Evolutionary conservation across 2,888 invertebrate genomes (phyloP), one percentile per base, ranked within the genome.

Genomic region (Agrotis puta): DNA sequence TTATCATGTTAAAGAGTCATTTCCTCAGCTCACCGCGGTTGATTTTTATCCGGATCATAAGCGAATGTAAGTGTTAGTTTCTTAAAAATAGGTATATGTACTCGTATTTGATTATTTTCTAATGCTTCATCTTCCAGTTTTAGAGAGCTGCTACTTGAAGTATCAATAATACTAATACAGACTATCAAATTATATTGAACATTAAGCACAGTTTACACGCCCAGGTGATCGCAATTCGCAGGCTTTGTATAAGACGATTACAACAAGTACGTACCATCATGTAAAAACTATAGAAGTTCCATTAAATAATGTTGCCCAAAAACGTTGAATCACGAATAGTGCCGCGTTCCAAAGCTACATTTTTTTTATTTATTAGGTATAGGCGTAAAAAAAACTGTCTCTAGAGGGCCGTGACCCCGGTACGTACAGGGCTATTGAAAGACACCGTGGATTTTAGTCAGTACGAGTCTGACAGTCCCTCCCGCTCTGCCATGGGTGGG

Each of bases 181-280:
- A 64, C 59, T 57, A 61, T 61, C 64, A 77, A 70, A 70, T 53
- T 51, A 70, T 33, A 50, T 16, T 14, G 18, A 64, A 64, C 61
- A 58, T 54, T 79, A 74, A 74, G 59, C 14, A 3, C 48, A 56
- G 61, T 56, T 79, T 77, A 83, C 70, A 64, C n/a, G 62, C 62
- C 13, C 51, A 39, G 70, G 70, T 63, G 73, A 51, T 80, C 79
- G 65, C 74, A 79, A 80, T 77, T 82, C 18, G 80, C 74, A 65
- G 65, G 63, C 71, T 84, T 79, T 77, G 64, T 59, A 50, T 77
- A 84, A 82, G 70, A 53, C 74, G 82, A 80, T 84, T 84, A 81
- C 65, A 70, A 9, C 27, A 61, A 61, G 68, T 27, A 14, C 13
- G 68, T 27, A 14, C 13, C 56, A 77, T 13, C 13, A 13, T 2